phyloP scores from a whole-genome alignment of 92 coral and sea anemone species.

The Metridium senile region DNA sequence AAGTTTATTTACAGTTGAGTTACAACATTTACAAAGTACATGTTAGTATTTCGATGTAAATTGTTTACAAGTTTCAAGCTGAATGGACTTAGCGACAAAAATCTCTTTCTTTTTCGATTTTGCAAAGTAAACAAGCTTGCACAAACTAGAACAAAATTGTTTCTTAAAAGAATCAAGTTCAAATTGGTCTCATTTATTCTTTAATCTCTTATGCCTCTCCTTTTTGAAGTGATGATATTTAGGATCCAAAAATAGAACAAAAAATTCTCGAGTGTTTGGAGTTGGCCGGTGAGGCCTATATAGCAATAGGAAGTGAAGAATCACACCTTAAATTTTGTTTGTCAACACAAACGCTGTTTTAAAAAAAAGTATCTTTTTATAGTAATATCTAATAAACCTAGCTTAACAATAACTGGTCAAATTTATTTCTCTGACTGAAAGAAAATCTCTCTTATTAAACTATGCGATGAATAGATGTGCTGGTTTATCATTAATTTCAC shows the following conservation, averaged over 20 bases:
- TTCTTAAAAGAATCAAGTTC: background rate
- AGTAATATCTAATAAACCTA: background rate
- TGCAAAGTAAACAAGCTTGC: background rate
- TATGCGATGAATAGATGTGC: background rate
- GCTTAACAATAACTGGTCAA: background rate
- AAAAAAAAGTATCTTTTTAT: background rate
- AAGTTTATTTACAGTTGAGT: conserved; percentile 7
- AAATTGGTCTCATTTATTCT: background rate
- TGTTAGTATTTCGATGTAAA: background rate
- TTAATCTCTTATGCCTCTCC: too few species aligned
- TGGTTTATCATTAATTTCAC: background rate
- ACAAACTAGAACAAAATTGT: background rate
- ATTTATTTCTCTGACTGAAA: background rate
- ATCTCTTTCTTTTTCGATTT: background rate
- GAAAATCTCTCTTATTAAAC: background rate
- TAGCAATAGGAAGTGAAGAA: background rate
- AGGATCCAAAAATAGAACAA: background rate
- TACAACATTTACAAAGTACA: background rate
- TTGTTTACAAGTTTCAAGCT: background rate
- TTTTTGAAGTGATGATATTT: too few species aligned
- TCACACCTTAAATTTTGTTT: background rate
- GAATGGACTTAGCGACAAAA: background rate
- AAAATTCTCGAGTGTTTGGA: background rate
- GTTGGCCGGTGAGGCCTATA: background rate
- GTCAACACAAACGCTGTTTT: background rate